Evolutionary conservation across 1,140 invertebrate genomes (phyloP), one percentile per base, ranked within the genome.

Genomic region (Aleiodes sp.): DNA sequence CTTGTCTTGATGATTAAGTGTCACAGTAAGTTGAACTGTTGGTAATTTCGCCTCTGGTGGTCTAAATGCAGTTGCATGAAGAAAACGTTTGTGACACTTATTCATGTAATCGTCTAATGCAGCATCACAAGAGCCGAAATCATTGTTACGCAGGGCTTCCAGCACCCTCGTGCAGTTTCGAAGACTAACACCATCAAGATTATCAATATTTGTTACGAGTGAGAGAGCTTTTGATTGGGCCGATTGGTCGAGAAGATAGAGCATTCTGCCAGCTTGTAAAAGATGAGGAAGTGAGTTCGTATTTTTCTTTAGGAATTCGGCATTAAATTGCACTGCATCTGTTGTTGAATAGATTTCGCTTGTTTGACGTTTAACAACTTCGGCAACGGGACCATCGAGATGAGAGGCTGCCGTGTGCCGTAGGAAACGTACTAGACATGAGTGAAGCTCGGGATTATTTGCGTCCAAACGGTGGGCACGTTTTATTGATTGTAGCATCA

Each of bases 401-500:
- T 67, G 79, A 70, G 72, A 74, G 9, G 80, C 76, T 52, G 85
- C 86, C 52, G 89, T 85, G 75, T 90, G 88, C 71, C 88, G 85
- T 70, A 89, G 86, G 78, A 96, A 96, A 56, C 92, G 89, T 60
- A 96, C 89, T 35, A 96, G 82, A 81, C 94, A 96, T 76, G 91
- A 90, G 86, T 97, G 96, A 26, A 98, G 87, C 74, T 93, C 90
- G 16, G 94, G 93, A 88, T 97, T 89, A 1, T 88, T 86, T 2
- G 90, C 81, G 78, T 94, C 90, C 67, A 97, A 78, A 37, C 88
- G 88, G 80, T 92, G 89, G 52, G 96, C 95, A 46, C 96, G 89
- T 83, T 95, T 97, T 77, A 98, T 90, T 72, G 94, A 95, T 85
- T 96, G 94, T 62, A 96, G 85, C 95, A 97, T 96, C 46, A 97